Evolutionary conservation across 1,140 invertebrate genomes (phyloP).

Genomic region (Drosophila nigromelanica): DNA sequence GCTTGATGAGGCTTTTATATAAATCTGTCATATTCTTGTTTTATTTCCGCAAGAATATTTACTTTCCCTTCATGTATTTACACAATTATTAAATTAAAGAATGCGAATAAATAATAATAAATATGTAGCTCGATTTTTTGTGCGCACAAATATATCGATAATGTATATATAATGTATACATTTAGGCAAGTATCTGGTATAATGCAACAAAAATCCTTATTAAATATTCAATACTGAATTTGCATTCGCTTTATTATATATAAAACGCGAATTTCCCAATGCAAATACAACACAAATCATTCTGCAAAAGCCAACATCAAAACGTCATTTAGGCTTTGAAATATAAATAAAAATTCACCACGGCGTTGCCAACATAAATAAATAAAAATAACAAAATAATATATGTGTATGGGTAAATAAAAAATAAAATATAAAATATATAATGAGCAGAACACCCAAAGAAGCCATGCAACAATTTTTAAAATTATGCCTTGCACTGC

Average conservation of each 20-base stretch:
- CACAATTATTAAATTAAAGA: not conserved
- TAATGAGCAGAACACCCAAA: not conserved
- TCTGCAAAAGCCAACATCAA: slow-evolving; percentile 1
- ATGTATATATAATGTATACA: too few species aligned
- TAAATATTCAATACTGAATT: not conserved
- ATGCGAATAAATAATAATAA: not conserved
- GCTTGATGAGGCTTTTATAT: too few species aligned
- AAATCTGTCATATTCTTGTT: too few species aligned
- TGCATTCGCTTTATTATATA: not conserved
- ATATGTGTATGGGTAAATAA: slow-evolving; percentile 4
- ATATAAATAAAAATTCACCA: slow-evolving; percentile 4
- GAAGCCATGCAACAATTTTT: slow-evolving; percentile 14
- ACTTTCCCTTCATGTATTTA: too few species aligned
- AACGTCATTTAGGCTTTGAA: slow-evolving; percentile 14
- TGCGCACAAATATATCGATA: too few species aligned
- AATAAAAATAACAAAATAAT: slow-evolving; percentile 7
- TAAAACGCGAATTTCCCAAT: not conserved
- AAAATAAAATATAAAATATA: slow-evolving; percentile 7
- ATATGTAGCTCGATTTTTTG: too few species aligned
- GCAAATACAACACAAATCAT: not conserved
- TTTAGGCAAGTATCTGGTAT: too few species aligned
- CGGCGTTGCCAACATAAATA: not conserved
- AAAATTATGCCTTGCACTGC: slow-evolving; percentile 13
- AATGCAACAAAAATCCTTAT: not conserved
- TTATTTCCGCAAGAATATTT: too few species aligned